These are phyloP conservation scores for Neoseiulus cucumeris DNA, from an alignment of 1,140 invertebrate genomes.

Conservation along the genomic window DNA sequence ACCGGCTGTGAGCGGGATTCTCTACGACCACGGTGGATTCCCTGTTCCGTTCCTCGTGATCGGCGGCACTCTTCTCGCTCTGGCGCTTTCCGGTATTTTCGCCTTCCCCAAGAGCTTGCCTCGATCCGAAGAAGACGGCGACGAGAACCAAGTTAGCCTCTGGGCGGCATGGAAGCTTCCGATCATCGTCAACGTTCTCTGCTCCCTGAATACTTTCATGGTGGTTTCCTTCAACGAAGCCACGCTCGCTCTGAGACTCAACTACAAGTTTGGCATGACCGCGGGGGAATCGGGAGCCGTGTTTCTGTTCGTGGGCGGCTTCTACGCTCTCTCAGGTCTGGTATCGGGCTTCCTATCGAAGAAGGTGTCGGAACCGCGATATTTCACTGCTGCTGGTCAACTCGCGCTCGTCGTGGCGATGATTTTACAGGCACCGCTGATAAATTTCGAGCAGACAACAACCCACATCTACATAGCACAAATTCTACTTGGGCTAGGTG, in stretches of 20 bases:
- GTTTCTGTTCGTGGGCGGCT: background rate
- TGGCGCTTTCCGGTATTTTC: background rate
- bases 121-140: background rate
- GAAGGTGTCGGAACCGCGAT: background rate
- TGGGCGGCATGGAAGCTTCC: background rate
- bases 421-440: background rate
- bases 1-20: background rate
- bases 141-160: background rate
- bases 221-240: background rate
- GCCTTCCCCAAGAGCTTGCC: background rate
- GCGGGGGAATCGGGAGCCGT: background rate
- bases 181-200: background rate
- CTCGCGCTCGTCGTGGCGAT: background rate
- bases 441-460: background rate
- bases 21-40: background rate
- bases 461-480: background rate
- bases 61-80: background rate
- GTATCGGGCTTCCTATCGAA: background rate
- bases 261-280: background rate
- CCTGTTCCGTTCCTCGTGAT: background rate
- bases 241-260: background rate
- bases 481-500: background rate
- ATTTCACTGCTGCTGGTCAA: background rate
- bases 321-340: background rate
- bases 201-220: background rate